phyloP scores from a whole-genome alignment of 2,888 invertebrate species.

The Andrena fulva region DNA sequence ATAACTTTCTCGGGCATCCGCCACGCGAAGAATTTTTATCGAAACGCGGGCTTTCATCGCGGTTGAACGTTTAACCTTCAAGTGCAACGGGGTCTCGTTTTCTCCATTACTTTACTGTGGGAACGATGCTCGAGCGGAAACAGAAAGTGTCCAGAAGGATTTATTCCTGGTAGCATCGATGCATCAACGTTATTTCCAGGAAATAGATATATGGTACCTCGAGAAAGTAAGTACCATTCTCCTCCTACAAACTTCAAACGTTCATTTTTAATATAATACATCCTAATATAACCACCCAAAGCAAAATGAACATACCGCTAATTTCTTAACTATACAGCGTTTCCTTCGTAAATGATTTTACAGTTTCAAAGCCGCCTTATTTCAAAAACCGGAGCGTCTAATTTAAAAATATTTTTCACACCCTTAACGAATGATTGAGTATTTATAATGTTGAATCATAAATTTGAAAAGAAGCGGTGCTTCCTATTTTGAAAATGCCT shows the following conservation, averaged over 20 bases:
- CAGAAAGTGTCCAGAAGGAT: constrained; percentile 32
- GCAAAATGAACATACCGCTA: no score
- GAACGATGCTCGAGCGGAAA: constrained; percentile 35
- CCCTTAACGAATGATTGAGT: no score
- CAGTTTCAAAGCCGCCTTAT: no score
- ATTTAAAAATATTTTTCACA: no score
- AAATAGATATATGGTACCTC: not conserved
- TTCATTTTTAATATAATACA: not conserved
- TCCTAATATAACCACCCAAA: no score
- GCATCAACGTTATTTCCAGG: not conserved
- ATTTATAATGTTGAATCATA: no score
- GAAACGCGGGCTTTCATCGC: constrained; percentile 37
- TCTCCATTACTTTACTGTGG: constrained; percentile 39
- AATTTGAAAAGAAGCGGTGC: not conserved
- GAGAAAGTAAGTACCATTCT: not conserved
- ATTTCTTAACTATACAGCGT: no score
- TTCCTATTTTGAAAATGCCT: not conserved
- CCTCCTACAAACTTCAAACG: not conserved
- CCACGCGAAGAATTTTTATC: constrained; percentile 51
- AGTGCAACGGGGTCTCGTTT: constrained; percentile 47
- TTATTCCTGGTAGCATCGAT: constrained; percentile 3
- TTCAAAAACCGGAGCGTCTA: no score
- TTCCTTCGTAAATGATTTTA: no score
- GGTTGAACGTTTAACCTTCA: constrained; percentile 54
- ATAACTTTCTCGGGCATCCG: constrained; percentile 50